phyloP scores from a whole-genome alignment of 2,113 vertebrate species.

The Misgurnus anguillicaudatus region DNA sequence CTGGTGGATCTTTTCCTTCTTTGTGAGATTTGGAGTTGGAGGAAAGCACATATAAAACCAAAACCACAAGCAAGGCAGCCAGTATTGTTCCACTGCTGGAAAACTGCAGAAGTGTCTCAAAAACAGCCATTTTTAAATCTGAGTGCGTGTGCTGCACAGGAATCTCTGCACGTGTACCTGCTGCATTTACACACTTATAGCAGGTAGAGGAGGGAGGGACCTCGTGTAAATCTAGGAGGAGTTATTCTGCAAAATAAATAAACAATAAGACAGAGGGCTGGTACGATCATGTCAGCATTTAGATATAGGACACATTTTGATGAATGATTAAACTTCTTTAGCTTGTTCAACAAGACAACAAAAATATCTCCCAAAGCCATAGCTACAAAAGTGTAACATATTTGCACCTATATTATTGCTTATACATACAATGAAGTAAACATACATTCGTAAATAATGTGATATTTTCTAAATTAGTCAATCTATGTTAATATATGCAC shows the following conservation, averaged over 20 bases:
- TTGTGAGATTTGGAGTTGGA: slow-evolving; percentile 15
- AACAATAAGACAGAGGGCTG: not conserved
- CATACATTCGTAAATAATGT: no score
- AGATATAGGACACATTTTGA: not conserved
- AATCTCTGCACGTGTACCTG: not conserved
- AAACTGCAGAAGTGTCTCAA: slow-evolving; percentile 39
- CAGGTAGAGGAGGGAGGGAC: not conserved
- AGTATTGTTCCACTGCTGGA: slow-evolving; percentile 49
- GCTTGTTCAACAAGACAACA: not conserved
- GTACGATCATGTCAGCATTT: not conserved
- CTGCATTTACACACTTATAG: not conserved
- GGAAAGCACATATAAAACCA: slow-evolving; percentile 53
- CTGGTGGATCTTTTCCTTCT: slow-evolving; percentile 60
- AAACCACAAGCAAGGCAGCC: slow-evolving; percentile 51
- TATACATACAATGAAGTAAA: no score
- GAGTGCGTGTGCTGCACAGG: not conserved
- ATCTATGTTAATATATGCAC: no score
- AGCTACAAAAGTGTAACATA: no score
- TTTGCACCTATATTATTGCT: no score
- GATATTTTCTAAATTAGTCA: no score
- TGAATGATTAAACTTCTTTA: not conserved
- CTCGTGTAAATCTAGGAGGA: not conserved
- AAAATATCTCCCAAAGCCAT: no score
- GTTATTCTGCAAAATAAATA: not conserved
- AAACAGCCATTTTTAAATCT: slow-evolving; percentile 51